Percentiles rank a stretch among this genome's conserved stretches.
Evolutionary conservation across 2,113 vertebrate genomes (phyloP).

Genomic region (Casuarius casuarius): DNA sequence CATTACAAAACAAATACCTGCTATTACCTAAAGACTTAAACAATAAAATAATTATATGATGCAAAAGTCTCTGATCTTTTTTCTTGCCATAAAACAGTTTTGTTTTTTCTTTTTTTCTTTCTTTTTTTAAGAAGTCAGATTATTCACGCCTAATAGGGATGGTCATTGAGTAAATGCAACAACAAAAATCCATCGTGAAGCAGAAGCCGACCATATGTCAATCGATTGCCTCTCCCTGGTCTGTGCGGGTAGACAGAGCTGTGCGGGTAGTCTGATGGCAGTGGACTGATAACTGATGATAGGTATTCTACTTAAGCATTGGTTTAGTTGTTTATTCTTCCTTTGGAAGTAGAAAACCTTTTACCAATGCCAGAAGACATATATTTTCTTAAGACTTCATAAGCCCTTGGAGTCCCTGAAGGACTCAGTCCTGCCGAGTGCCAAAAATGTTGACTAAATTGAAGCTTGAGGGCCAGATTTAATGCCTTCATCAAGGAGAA

Average conservation of each 20-base stretch:
- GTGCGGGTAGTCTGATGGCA: neutral
- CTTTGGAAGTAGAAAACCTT: neutral
- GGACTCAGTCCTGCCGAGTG: neutral
- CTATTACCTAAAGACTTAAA: neutral
- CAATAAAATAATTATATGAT: neutral
- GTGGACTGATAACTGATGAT: neutral
- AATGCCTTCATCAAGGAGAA: neutral
- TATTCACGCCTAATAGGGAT: neutral
- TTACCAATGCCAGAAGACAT: neutral
- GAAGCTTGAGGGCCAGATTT: neutral
- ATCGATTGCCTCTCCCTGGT: neutral
- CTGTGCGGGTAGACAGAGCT: neutral
- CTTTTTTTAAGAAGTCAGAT: neutral
- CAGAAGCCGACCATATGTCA: neutral
- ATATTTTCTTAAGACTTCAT: neutral
- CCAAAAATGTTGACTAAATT: neutral
- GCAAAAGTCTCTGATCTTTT: neutral
- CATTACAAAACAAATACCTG: neutral
- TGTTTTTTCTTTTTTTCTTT: fast-evolving
- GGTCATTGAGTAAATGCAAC: neutral
- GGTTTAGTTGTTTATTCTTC: neutral
- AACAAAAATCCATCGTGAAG: neutral
- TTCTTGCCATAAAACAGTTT: neutral
- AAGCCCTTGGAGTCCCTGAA: neutral
- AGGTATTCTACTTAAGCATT: neutral